Base-by-base conservation (phyloP, 2,888 invertebrate species). In the Thecocarcelia acutangulata region DNA sequence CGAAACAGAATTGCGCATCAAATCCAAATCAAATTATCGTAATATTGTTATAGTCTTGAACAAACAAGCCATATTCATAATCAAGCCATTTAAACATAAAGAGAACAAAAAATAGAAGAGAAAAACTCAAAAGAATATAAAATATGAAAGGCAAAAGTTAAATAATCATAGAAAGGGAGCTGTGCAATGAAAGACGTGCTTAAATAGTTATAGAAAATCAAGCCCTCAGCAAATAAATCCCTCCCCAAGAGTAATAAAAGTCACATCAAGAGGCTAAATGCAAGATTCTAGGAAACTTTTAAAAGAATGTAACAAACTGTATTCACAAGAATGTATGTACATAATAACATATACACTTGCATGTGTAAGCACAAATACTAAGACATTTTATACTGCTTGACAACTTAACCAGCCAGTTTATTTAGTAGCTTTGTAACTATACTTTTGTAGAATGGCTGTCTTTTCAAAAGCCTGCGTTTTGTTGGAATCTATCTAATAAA, bases 1-100 rank as follows among this genome's bases (percentile, higher is more conserved):
- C 52, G 21, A 59, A 70, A 40, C 11, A 64, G 42, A 69, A 69
- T 48, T 54, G 24, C 61, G 46, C 24, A 56, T 46, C 48, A 56
- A 63, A 46, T 59, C 11, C 37, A 59, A 61, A 68, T 76, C 75
- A 61, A 76, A 75, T 68, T 50, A 68, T 50, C 50, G 50, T 72
- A 59, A 78, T 78, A 28, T 50, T 70, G 64, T 78, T 72, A 77
- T 58, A 40, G 64, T 56, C 70, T 33, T 50, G 17, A 77, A 15
- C 69, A 77, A 77, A 64, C 70, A 64, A 72, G 48, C 12, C 63
- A 44, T 78, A 72, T 72, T 66, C 72, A 78, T 59, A 78, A 78
- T 78, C 64, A 78, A 72, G 72, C 64, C 64, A 78, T 58, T 78
- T 78, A 72, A 52, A 44, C 12, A 50, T 9, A 50, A 42, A 52